Evolutionary conservation across 2,888 invertebrate genomes (phyloP).

Genomic region (Epinotia nisella): DNA sequence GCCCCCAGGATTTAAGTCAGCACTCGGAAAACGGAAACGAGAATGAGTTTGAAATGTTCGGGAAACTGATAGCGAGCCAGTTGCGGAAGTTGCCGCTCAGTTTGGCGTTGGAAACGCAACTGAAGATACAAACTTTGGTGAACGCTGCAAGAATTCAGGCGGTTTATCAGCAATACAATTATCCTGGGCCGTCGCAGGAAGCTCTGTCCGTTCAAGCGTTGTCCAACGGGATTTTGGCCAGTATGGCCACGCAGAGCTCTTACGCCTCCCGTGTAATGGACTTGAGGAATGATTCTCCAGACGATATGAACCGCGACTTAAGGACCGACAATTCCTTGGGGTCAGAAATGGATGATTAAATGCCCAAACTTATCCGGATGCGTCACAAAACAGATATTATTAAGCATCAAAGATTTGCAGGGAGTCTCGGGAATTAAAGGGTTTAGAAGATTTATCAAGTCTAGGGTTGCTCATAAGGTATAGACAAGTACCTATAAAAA

Average conservation of each 20-base stretch:
- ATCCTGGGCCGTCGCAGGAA: conserved; percentile 79
- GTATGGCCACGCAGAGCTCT: conserved; percentile 73
- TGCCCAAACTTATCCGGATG: conserved; percentile 48
- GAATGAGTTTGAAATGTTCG: conserved; percentile 82
- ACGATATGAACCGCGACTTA: conserved; percentile 71
- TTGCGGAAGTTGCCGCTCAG: conserved; percentile 76
- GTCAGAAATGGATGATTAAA: conserved; percentile 75
- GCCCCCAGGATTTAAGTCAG: conserved; percentile 79
- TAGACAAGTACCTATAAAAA: conserved; percentile 44
- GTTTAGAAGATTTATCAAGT: conserved; percentile 46
- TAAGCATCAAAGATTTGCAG: conserved; percentile 31
- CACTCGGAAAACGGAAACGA: conserved; percentile 78
- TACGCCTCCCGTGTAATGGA: conserved; percentile 66
- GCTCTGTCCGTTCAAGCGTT: conserved; percentile 77
- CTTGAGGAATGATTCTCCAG: conserved; percentile 71
- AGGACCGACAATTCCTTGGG: conserved; percentile 74
- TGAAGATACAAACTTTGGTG: conserved; percentile 79
- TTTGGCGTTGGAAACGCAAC: conserved; percentile 77
- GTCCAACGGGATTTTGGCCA: conserved; percentile 77
- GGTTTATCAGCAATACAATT: conserved; percentile 80
- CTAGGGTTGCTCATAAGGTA: conserved; percentile 57
- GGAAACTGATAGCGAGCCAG: conserved; percentile 79
- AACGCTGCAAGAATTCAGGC: conserved; percentile 80
- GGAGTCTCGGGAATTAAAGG: conserved; percentile 38
- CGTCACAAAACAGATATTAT: background rate